Evolutionary conservation across 2,797 vertebrate genomes (phyloP).

Genomic region (Falco naumanni): DNA sequence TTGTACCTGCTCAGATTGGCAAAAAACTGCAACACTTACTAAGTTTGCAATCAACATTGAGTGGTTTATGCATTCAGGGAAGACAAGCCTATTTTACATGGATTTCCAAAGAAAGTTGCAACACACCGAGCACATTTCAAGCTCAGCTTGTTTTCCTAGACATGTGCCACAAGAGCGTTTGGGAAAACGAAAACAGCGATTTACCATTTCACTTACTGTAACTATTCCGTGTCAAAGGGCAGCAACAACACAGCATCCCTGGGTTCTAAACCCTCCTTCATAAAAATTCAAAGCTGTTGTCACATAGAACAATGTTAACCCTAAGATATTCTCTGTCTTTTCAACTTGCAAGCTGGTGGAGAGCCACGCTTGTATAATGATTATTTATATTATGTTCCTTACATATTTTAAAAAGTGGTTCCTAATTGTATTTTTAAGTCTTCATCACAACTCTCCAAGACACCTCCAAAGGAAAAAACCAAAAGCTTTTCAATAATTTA

Average conservation of each 20-base stretch:
- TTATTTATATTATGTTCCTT: constrained; percentile 7
- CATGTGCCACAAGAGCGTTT: background rate
- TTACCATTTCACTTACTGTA: background rate
- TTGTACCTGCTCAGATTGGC: background rate
- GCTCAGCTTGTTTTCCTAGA: background rate
- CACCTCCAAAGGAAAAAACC: background rate
- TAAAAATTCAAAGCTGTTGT: background rate
- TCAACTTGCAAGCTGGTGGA: background rate
- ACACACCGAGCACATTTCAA: background rate
- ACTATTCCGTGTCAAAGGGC: background rate
- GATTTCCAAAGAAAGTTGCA: background rate
- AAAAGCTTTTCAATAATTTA: constrained; percentile 20
- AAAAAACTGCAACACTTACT: background rate
- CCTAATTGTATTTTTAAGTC: background rate
- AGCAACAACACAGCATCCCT: background rate
- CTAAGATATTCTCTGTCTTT: background rate
- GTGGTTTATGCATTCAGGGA: background rate
- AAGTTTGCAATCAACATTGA: background rate
- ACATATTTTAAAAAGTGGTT: background rate
- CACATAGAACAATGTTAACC: background rate
- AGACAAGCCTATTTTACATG: background rate
- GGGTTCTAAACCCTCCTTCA: background rate
- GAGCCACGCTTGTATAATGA: background rate
- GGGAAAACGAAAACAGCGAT: background rate
- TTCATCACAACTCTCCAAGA: background rate